Conservation (phyloP, 2,113 vertebrate genomes). For the Nycticryphes semicollaris region DNA sequence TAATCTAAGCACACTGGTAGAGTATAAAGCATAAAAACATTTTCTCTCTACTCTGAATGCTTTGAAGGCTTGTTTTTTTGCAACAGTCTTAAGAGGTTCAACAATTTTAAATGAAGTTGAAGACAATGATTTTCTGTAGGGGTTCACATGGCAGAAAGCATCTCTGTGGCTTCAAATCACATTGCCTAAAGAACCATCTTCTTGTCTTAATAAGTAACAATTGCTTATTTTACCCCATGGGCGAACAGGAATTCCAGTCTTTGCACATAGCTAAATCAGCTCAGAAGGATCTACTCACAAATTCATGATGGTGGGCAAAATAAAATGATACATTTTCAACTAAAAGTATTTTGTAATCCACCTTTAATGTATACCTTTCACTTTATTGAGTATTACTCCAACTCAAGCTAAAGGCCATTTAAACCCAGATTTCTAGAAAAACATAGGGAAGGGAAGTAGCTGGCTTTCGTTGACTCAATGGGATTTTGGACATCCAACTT, state of each 20-base stretch:
- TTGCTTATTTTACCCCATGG: background rate
- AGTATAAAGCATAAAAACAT: background rate
- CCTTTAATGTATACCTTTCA: background rate
- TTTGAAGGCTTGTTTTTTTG: background rate
- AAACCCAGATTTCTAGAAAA: background rate
- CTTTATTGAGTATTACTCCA: background rate
- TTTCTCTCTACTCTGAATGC: background rate
- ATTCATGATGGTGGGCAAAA: background rate
- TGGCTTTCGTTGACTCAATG: background rate
- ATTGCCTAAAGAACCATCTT: rapidly evolving
- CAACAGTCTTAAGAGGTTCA: background rate
- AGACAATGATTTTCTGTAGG: background rate
- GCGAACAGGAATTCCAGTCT: background rate
- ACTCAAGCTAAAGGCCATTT: background rate
- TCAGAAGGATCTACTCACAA: background rate
- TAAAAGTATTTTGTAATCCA: background rate
- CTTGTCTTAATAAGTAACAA: background rate
- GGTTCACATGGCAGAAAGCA: background rate
- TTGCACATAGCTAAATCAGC: background rate
- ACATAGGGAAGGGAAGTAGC: background rate
- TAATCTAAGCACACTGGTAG: background rate
- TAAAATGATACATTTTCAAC: background rate
- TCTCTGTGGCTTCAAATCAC: background rate
- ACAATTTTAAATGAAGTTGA: background rate
- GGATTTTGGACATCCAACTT: background rate